Base-by-base conservation (phyloP, 2,888 invertebrate genomes). In the Selenia dentaria region DNA sequence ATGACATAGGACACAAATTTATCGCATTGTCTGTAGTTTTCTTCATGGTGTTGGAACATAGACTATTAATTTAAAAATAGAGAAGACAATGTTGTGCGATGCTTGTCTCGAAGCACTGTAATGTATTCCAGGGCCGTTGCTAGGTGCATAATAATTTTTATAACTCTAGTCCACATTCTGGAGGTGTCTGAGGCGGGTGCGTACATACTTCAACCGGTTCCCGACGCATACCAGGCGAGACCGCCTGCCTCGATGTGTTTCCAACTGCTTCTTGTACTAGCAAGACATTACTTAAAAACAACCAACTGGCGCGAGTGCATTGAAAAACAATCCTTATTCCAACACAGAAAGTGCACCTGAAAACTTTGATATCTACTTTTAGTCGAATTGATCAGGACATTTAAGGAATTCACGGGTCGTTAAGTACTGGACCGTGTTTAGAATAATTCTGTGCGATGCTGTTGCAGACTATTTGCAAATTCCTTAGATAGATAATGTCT, bases 171-270 rank as follows among this genome's bases (percentile, higher is more conserved):
- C 31, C 43, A 43, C 46, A 50, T 55, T 47, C 41, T 46, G 50
- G 43, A 45, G 57, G 49, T 48, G 54, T 51, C 27, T 24, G 42
- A 46, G 36, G 52, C 40, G 44, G 49, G 52, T 50, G 48, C 48
- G 50, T 34, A 6, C 42, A 34, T 34, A 36, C n/a, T n/a, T n/a
- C 47, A 61, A 73, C 73, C 71, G 74, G 74, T 73, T 73, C 51
- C 60, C 38, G 57, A 47, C 62, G 59, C 71, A 70, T 73, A 66
- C 68, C 72, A 37, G 38, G 9, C 46, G 40, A 12, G 57, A 61
- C 55, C 49, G 57, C 58, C 57, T 40, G 45, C 42, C 32, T 49
- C 49, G 51, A 29, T 32, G 32, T 29, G 31, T 32, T 35, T 41
- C 37, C 49, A 41, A 49, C 41, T 50, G 43, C 43, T 42, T 43